These are phyloP conservation scores for Scrobipalpa costella DNA, from an alignment of 2,888 invertebrate species.

Conservation along the genomic window DNA sequence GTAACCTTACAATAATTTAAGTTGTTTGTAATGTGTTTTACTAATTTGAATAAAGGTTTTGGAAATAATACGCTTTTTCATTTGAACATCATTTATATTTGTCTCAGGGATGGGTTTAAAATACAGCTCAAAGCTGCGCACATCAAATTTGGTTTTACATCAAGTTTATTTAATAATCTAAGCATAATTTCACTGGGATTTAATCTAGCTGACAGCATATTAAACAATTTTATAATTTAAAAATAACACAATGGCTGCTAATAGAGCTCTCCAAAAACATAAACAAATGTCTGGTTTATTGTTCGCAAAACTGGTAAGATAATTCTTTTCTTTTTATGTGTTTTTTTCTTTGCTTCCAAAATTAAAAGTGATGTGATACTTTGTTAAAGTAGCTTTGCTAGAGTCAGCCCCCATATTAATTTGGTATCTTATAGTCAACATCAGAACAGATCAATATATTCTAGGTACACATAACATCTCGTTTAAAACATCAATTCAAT, in stretches of 20 bases:
- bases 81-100: slow-evolving; percentile 60
- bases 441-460: slow-evolving; percentile 4
- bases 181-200: not conserved
- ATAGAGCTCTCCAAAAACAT: too few relatives aligned
- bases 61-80: not conserved
- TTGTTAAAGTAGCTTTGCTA: too few relatives aligned
- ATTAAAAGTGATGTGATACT: too few relatives aligned
- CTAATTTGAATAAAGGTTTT: not conserved
- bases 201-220: not conserved
- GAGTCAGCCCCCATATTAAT: not conserved
- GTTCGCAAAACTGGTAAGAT: too few relatives aligned
- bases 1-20: not conserved
- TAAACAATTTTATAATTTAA: too few relatives aligned
- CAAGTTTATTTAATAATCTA: not conserved
- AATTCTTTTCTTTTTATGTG: too few relatives aligned
- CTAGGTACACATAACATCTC: slow-evolving; percentile 15
- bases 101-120: slow-evolving; percentile 45
- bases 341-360: too few relatives aligned
- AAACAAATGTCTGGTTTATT: too few relatives aligned
- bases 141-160: slow-evolving; percentile 44
- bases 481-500: slow-evolving; percentile 12
- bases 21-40: not conserved
- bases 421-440: slow-evolving; percentile 6
- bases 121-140: slow-evolving; percentile 69
- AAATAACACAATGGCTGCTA: too few relatives aligned